Evolutionary conservation across 1,140 invertebrate species (phyloP).

Genomic region (Drosophila oshimai): DNA sequence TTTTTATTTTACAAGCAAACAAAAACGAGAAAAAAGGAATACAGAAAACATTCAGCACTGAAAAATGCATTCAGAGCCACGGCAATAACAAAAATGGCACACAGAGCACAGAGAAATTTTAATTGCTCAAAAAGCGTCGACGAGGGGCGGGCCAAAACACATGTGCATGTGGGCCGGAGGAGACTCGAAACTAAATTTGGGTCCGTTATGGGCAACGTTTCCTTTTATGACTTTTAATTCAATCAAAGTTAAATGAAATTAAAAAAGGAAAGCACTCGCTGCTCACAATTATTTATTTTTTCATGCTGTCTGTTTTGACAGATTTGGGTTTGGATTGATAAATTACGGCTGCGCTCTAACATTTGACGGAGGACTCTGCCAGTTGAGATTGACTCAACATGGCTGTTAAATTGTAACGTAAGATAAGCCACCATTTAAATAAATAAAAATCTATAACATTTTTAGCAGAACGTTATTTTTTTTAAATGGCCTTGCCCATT

Average conservation of each 20-base stretch:
- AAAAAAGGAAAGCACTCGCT: constrained; percentile 14
- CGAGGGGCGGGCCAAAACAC: neutral
- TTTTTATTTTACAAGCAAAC: constrained; percentile 71
- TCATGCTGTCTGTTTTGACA: constrained; percentile 33
- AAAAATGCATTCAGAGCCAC: constrained; percentile 52
- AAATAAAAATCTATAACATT: too few species aligned
- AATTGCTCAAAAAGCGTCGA: constrained; percentile 70
- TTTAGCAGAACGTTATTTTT: too few species aligned
- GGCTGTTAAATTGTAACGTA: too few species aligned
- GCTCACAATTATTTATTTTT: neutral
- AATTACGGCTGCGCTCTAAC: neutral
- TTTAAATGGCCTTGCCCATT: constrained; percentile 7
- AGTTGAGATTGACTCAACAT: too few species aligned
- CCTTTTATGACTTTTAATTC: constrained; percentile 68
- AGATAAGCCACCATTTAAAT: too few species aligned
- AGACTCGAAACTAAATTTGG: constrained; percentile 54
- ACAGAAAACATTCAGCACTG: constrained; percentile 37
- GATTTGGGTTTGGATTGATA: constrained; percentile 18
- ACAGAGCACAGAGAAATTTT: constrained; percentile 64
- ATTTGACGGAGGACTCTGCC: too few species aligned
- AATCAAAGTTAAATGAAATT: constrained; percentile 70
- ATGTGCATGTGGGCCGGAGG: neutral
- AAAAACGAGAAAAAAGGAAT: constrained; percentile 48
- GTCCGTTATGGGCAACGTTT: constrained; percentile 24
- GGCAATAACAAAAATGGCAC: constrained; percentile 55